A percentile compares a stretch with the other conserved stretches of the same genome.
These are phyloP conservation scores for Isichthys henryi DNA, from an alignment of 2,113 vertebrate species.

Conservation along the genomic window DNA sequence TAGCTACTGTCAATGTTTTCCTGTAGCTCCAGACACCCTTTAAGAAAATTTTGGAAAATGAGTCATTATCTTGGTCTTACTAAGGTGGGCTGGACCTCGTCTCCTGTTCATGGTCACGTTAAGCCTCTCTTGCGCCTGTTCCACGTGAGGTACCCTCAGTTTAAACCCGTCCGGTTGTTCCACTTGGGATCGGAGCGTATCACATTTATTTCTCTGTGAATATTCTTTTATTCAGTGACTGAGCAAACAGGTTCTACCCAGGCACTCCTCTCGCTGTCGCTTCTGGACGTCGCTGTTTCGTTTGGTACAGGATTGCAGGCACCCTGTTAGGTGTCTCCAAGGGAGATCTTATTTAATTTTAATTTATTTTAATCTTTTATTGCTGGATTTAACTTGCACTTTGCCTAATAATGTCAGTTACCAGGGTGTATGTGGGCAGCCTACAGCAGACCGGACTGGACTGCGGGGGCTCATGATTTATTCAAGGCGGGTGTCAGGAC, in stretches of 20 bases:
- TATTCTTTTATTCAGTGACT: not conserved
- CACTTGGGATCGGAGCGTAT: not conserved
- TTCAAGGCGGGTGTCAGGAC: not conserved
- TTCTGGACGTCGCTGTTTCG: not conserved
- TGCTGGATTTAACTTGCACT: not conserved
- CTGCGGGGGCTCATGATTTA: not conserved
- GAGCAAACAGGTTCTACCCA: not conserved
- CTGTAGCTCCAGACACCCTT: not conserved
- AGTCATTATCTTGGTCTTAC: not conserved
- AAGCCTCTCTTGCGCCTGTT: not conserved
- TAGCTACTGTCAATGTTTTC: not conserved
- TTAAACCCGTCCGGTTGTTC: not conserved
- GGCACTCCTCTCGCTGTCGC: not conserved
- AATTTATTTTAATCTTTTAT: not conserved
- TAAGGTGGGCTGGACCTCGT: not conserved
- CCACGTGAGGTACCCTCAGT: not conserved
- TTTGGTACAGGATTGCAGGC: not conserved
- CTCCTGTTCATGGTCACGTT: not conserved
- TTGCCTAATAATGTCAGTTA: not conserved
- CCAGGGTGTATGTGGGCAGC: not conserved
- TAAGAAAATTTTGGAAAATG: not conserved
- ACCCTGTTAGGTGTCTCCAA: not conserved
- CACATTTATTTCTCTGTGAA: not conserved
- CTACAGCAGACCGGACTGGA: not conserved
- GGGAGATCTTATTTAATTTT: not conserved